These are phyloP conservation scores for Cygnus atratus DNA, from an alignment of 2,113 vertebrate species.

Conservation along the genomic window DNA sequence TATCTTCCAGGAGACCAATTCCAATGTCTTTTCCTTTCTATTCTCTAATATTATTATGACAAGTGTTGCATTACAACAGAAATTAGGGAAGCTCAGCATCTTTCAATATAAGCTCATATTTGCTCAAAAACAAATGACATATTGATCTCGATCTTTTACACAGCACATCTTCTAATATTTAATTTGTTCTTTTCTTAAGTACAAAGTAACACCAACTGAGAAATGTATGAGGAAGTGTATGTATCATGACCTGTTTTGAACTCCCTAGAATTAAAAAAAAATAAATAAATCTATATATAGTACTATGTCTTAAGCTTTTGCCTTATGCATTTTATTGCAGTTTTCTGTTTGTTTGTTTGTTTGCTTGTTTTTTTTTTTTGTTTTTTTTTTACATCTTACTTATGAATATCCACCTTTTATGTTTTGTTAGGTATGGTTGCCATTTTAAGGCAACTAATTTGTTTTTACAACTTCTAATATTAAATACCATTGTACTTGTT, in stretches of 20 bases:
- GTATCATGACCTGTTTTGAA: not conserved
- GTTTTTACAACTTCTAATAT: constrained; percentile 35
- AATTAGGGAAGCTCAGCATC: not conserved
- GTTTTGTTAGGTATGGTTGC: not conserved
- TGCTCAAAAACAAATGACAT: not conserved
- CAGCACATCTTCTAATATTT: not conserved
- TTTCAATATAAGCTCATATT: not conserved
- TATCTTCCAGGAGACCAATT: not conserved
- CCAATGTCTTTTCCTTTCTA: not conserved
- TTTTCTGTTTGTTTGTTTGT: accelerated
- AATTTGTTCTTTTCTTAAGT: not conserved
- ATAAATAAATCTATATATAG: accelerated
- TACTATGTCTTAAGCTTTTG: not conserved
- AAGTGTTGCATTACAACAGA: not conserved
- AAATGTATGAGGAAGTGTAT: not conserved
- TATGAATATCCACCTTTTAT: not conserved
- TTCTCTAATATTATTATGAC: not conserved
- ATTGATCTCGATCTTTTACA: not conserved
- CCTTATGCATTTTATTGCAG: not conserved
- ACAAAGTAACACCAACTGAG: not conserved
- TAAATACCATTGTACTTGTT: not conserved
- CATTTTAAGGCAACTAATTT: constrained; percentile 8
- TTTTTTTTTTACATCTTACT: not conserved
- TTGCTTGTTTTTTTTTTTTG: not conserved
- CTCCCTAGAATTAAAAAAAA: not conserved